phyloP scores from a whole-genome alignment of 2,797 vertebrate genomes.

The Coregonus suidteri region DNA sequence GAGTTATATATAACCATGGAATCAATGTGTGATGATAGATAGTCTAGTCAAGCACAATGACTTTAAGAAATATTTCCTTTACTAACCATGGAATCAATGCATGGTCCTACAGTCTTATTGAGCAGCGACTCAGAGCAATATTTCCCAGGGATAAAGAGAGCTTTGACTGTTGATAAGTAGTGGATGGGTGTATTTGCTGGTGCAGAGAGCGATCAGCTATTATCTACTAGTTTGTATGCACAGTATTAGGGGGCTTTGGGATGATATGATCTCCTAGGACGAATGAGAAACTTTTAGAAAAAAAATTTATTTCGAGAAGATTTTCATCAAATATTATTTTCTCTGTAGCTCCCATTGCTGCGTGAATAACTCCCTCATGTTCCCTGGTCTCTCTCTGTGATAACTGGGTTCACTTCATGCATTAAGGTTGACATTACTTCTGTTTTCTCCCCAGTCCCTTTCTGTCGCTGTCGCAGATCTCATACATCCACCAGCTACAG shows the following conservation, averaged over 20 bases:
- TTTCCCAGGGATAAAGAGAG: background rate
- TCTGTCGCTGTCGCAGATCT: background rate
- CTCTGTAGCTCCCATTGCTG: background rate
- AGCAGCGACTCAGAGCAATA: background rate
- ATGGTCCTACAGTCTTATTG: background rate
- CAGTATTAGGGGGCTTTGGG: background rate
- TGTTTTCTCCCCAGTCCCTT: background rate
- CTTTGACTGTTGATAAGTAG: background rate
- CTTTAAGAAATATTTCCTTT: too few species aligned
- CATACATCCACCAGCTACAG: background rate
- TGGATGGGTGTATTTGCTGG: background rate
- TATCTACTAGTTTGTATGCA: background rate
- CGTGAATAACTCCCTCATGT: background rate
- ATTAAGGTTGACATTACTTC: background rate
- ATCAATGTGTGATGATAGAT: too few species aligned
- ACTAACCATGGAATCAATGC: background rate
- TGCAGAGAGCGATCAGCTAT: slow-evolving; percentile 1
- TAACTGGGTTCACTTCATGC: background rate
- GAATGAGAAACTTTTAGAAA: background rate
- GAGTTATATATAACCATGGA: background rate
- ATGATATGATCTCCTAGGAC: background rate
- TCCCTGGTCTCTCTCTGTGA: background rate
- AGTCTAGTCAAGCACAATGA: too few species aligned
- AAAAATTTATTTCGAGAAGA: background rate
- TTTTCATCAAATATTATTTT: background rate